Conservation (phyloP, 2,797 vertebrate species). For the Leptodactylus fallax region DNA sequence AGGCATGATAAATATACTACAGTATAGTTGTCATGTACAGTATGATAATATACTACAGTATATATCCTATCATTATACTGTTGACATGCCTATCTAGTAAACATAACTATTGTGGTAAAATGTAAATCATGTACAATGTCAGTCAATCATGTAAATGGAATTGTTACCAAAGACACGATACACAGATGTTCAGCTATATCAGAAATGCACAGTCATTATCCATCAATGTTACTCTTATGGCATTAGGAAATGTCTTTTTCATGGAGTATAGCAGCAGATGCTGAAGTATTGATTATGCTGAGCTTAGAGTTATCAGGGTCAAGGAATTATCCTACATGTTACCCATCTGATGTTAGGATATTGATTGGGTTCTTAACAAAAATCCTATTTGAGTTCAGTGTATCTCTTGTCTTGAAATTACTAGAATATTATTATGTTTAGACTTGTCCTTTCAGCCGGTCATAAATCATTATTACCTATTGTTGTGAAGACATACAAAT, state of each 20-base stretch:
- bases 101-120: neutral
- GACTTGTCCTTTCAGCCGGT: neutral
- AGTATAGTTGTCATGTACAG: too few relatives aligned
- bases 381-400: conserved; percentile 25
- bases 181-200: neutral
- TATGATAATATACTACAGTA: too few relatives aligned
- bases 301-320: conserved; percentile 49
- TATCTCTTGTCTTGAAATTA: neutral
- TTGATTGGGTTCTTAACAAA: conserved; percentile 30
- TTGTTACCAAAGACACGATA: neutral
- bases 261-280: conserved; percentile 35
- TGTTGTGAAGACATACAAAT: neutral
- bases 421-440: conserved; percentile 2
- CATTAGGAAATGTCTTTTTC: conserved; percentile 21
- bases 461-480: neutral
- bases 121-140: neutral
- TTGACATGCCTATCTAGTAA: too few relatives aligned
- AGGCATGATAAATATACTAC: too few relatives aligned
- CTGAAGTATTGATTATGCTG: conserved; percentile 35
- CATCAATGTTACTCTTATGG: neutral
- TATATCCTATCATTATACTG: neutral
- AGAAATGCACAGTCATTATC: neutral
- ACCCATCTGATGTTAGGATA: conserved; percentile 34
- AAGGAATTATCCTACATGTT: conserved; percentile 29
- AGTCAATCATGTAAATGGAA: neutral